Percentiles rank a stretch among this genome's conserved stretches.
phyloP scores from a whole-genome alignment of 2,888 invertebrate genomes.

The Brachylomia viminalis region DNA sequence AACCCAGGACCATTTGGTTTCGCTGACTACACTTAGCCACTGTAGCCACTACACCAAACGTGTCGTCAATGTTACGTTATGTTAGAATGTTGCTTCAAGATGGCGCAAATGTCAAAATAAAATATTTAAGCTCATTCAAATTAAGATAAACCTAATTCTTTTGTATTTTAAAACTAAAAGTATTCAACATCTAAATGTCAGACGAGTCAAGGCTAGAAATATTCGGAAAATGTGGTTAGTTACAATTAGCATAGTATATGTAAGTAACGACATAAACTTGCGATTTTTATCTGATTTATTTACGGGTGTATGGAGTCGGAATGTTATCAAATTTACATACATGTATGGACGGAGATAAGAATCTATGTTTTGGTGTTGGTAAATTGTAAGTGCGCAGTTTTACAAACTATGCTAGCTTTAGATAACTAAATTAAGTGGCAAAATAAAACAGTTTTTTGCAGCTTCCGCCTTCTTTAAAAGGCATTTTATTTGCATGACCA shows the following conservation, averaged over 20 bases:
- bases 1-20: too few relatives aligned
- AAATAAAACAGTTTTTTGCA: not conserved
- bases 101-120: conserved; percentile 21
- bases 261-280: conserved; percentile 21
- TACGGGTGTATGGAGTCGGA: conserved; percentile 3
- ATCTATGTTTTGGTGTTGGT: conserved; percentile 28
- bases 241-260: conserved; percentile 40
- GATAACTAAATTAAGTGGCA: not conserved
- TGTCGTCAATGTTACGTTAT: too few relatives aligned
- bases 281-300: conserved; percentile 31
- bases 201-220: conserved; percentile 46
- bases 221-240: conserved; percentile 32
- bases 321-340: conserved; percentile 40
- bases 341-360: conserved; percentile 23
- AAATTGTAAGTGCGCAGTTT: not conserved
- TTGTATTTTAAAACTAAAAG: conserved; percentile 12
- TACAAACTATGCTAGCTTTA: not conserved
- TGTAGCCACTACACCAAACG: too few relatives aligned
- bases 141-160: not conserved
- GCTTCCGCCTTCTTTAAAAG: conserved; percentile 4
- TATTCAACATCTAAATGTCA: conserved; percentile 47
- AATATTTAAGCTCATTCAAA: not conserved
- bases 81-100: not conserved
- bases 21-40: too few relatives aligned
- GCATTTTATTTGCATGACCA: not conserved